Percentiles rank a stretch among this genome's conserved stretches.
phyloP scores from a whole-genome alignment of 2,113 vertebrate species.

The Lepus americanus region DNA sequence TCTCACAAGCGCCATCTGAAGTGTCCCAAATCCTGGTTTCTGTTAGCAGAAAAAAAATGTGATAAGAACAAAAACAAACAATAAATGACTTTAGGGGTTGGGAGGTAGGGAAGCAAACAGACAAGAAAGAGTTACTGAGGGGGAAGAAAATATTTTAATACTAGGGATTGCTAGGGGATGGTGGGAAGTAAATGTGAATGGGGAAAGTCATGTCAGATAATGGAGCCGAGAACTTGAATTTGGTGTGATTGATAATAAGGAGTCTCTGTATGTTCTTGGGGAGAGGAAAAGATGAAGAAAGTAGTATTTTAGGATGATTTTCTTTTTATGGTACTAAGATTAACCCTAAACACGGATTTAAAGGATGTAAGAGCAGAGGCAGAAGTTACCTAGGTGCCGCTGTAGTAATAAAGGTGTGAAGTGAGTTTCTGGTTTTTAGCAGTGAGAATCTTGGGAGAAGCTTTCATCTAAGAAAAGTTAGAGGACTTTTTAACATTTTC shows the following conservation, averaged over 20 bases:
- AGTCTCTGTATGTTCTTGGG: background rate
- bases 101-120: background rate
- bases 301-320: background rate
- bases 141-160: background rate
- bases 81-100: background rate
- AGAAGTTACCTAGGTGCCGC: background rate
- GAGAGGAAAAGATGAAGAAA: background rate
- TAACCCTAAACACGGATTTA: slow-evolving; percentile 14
- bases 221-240: background rate
- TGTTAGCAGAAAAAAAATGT: background rate
- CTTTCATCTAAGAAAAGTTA: background rate
- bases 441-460: background rate
- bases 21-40: background rate
- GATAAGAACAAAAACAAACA: background rate
- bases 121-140: background rate
- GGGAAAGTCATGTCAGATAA: background rate
- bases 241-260: background rate
- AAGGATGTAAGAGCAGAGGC: background rate
- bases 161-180: background rate
- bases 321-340: background rate
- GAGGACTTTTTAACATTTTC: background rate
- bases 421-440: background rate
- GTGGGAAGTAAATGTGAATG: slow-evolving; percentile 4
- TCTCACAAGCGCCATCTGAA: background rate
- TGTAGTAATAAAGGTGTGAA: background rate